These are phyloP conservation scores for Vulpes ferrilata DNA, from an alignment of 2,113 vertebrate genomes.

Conservation along the genomic window DNA sequence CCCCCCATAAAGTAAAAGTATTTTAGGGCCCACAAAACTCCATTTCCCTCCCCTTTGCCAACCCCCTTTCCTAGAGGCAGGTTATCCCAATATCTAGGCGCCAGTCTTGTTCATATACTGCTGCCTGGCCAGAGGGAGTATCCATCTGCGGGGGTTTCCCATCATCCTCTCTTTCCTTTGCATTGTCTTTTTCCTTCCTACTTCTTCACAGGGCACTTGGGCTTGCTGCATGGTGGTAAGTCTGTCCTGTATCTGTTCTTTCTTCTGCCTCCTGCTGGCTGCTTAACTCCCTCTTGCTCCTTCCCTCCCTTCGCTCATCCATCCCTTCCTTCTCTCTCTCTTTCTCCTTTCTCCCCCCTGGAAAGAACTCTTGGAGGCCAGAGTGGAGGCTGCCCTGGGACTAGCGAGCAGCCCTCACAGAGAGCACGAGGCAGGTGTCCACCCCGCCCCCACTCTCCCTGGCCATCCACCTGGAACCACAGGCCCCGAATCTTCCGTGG, in stretches of 20 bases:
- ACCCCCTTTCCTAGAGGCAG: not conserved
- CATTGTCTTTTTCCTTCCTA: not conserved
- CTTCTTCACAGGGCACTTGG: not conserved
- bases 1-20: not conserved
- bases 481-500: conserved; percentile 72
- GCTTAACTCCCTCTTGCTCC: not conserved
- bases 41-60: not conserved
- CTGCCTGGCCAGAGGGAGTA: not conserved
- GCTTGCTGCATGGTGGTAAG: not conserved
- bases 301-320: not conserved
- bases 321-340: not conserved
- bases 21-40: not conserved
- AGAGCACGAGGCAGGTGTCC: not conserved
- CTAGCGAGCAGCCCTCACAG: not conserved
- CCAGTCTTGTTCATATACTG: not conserved
- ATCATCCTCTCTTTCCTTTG: not conserved
- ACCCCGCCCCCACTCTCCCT: not conserved
- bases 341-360: not conserved
- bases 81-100: not conserved
- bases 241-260: not conserved
- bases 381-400: not conserved
- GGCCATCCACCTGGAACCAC: not conserved
- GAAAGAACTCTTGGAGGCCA: not conserved
- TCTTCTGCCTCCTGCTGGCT: not conserved
- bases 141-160: not conserved